phyloP scores from a whole-genome alignment of 2,113 vertebrate genomes.

The Cyanoderma ruficeps region DNA sequence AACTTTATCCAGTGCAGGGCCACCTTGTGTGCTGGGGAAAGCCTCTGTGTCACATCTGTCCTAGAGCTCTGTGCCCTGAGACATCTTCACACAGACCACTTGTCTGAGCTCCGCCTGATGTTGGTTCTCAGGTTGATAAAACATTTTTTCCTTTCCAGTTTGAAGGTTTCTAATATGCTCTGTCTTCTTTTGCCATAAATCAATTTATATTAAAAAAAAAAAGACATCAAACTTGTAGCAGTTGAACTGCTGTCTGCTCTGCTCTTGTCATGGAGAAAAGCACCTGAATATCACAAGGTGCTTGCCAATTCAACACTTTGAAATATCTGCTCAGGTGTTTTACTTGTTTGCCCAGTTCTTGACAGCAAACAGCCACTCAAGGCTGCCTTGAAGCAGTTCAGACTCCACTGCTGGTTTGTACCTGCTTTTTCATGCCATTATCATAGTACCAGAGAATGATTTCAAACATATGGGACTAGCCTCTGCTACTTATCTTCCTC shows the following conservation, averaged over 20 bases:
- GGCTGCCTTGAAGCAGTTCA: not conserved
- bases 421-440: not conserved
- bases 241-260: not conserved
- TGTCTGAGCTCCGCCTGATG: not conserved
- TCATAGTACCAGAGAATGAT: not conserved
- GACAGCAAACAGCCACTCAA: not conserved
- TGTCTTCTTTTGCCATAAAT: not conserved
- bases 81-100: not conserved
- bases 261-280: not conserved
- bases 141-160: not conserved
- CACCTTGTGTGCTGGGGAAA: fast-evolving
- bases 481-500: not conserved
- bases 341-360: not conserved
- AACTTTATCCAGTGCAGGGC: not conserved
- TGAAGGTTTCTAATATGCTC: not conserved
- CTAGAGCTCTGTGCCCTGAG: not conserved
- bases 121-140: not conserved
- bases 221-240: not conserved
- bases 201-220: not conserved
- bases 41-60: not conserved
- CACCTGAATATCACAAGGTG: not conserved
- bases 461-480: not conserved
- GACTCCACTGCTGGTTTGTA: not conserved
- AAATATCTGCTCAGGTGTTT: not conserved
- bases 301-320: not conserved